Evolutionary conservation across 1,140 invertebrate species (phyloP).

Genomic region (Trichoplusia ni): DNA sequence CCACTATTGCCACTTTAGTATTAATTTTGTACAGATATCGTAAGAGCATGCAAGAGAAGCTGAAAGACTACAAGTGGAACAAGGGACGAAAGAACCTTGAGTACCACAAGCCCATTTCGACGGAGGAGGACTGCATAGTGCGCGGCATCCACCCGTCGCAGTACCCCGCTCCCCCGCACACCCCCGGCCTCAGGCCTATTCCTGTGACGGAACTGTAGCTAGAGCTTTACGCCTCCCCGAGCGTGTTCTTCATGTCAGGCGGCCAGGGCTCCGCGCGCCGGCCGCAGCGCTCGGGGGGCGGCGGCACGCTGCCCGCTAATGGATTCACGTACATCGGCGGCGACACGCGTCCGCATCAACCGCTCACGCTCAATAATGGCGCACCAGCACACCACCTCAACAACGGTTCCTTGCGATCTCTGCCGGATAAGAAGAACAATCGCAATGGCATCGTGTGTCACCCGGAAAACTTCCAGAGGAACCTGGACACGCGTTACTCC

Average conservation of each 20-base stretch:
- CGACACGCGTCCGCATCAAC: slow-evolving; percentile 73
- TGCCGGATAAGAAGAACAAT: slow-evolving; percentile 75
- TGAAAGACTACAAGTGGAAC: slow-evolving; percentile 93
- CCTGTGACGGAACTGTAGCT: slow-evolving; percentile 96
- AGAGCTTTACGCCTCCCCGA: slow-evolving; percentile 91
- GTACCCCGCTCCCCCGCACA: slow-evolving; percentile 82
- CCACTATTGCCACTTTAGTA: slow-evolving; percentile 85
- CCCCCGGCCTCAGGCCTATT: slow-evolving; percentile 86
- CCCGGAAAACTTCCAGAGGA: slow-evolving; percentile 76
- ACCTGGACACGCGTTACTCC: slow-evolving; percentile 75
- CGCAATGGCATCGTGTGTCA: slow-evolving; percentile 74
- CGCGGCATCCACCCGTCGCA: slow-evolving; percentile 82
- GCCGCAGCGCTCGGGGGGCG: slow-evolving; percentile 82
- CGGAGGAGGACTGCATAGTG: slow-evolving; percentile 90
- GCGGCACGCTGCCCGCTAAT: slow-evolving; percentile 86
- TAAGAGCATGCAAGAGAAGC: slow-evolving; percentile 87
- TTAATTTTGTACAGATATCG: slow-evolving; percentile 90
- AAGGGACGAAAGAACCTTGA: slow-evolving; percentile 91
- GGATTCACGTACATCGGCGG: slow-evolving; percentile 90
- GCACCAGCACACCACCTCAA: slow-evolving; percentile 77
- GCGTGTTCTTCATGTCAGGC: slow-evolving; percentile 85
- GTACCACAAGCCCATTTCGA: slow-evolving; percentile 93
- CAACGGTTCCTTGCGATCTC: slow-evolving; percentile 74
- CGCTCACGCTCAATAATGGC: slow-evolving; percentile 79
- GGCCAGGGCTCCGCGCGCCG: slow-evolving; percentile 81